These are phyloP conservation scores for Neelides folsomi DNA, from an alignment of 2,888 invertebrate species.

Conservation along the genomic window DNA sequence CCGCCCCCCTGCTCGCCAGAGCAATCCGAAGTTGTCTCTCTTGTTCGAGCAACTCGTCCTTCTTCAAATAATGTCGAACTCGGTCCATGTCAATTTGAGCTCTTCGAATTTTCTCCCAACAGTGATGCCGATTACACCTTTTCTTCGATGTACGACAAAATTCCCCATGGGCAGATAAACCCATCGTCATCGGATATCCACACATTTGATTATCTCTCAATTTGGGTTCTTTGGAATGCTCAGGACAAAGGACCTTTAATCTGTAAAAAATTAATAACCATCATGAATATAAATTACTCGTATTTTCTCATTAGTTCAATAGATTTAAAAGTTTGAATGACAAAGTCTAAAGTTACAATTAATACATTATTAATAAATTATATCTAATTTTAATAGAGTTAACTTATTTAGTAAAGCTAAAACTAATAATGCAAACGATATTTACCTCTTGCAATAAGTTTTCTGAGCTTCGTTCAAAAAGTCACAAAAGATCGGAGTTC, in stretches of 20 bases:
- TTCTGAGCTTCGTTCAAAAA: slow-evolving; percentile 74
- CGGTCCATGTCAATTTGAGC: slow-evolving; percentile 91
- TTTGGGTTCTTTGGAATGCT: slow-evolving; percentile 89
- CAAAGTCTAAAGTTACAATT: too few species aligned
- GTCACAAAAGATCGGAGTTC: slow-evolving; percentile 95
- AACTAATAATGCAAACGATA: too few species aligned
- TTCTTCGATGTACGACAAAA: slow-evolving; percentile 81
- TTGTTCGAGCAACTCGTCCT: slow-evolving; percentile 87
- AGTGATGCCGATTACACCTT: slow-evolving; percentile 76
- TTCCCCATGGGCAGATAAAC: slow-evolving; percentile 70
- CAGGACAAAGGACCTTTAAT: slow-evolving; percentile 86
- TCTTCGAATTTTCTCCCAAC: slow-evolving; percentile 86
- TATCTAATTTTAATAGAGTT: too few species aligned
- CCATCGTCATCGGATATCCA: slow-evolving; percentile 75
- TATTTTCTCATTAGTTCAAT: too few species aligned
- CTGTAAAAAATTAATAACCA: too few species aligned
- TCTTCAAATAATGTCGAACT: slow-evolving; percentile 69
- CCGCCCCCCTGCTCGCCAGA: slow-evolving; percentile 70
- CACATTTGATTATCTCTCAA: slow-evolving; percentile 75
- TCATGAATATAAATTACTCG: too few species aligned
- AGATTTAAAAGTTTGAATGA: too few species aligned
- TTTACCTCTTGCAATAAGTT: slow-evolving; percentile 78
- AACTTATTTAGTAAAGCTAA: too few species aligned
- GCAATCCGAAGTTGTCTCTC: slow-evolving; percentile 67
- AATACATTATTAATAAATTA: too few species aligned